Evolutionary conservation across 2,888 invertebrate species (phyloP).

Genomic region (Agrotis puta): DNA sequence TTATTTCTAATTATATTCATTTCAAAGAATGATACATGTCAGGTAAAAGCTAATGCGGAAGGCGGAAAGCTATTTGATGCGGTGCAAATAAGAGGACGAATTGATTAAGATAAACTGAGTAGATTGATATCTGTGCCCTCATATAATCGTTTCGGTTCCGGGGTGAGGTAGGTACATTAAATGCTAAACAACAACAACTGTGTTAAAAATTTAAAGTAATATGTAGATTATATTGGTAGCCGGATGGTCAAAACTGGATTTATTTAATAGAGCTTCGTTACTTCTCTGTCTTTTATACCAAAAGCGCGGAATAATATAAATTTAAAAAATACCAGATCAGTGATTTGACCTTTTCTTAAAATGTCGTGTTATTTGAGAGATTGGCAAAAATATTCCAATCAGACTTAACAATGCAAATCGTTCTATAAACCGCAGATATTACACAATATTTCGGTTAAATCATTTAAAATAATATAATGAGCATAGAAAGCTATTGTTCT

Average conservation of each 20-base stretch:
- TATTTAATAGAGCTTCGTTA: background rate
- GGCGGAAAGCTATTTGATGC: background rate
- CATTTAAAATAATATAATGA: background rate
- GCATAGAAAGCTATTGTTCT: slow-evolving; percentile 4
- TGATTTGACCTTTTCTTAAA: slow-evolving; percentile 38
- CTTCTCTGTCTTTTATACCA: background rate
- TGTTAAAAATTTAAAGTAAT: background rate
- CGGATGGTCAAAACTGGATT: background rate
- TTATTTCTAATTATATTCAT: too few species aligned
- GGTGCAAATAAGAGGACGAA: background rate
- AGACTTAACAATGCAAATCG: slow-evolving; percentile 29
- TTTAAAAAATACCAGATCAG: background rate
- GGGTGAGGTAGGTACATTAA: background rate
- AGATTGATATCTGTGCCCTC: slow-evolving; percentile 4
- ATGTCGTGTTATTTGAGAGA: slow-evolving; percentile 23
- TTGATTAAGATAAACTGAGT: slow-evolving; percentile 8
- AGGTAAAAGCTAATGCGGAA: background rate
- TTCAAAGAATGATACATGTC: too few species aligned
- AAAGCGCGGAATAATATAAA: slow-evolving; percentile 7
- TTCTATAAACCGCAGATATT: slow-evolving; percentile 1
- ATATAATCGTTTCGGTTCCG: slow-evolving; percentile 27
- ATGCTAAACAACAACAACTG: slow-evolving; percentile 6
- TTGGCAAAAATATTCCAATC: slow-evolving; percentile 18
- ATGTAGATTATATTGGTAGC: background rate
- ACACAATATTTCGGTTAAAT: background rate